Base-by-base conservation (phyloP, 2,113 vertebrate genomes). In the Onychorhynchus coronatus region DNA sequence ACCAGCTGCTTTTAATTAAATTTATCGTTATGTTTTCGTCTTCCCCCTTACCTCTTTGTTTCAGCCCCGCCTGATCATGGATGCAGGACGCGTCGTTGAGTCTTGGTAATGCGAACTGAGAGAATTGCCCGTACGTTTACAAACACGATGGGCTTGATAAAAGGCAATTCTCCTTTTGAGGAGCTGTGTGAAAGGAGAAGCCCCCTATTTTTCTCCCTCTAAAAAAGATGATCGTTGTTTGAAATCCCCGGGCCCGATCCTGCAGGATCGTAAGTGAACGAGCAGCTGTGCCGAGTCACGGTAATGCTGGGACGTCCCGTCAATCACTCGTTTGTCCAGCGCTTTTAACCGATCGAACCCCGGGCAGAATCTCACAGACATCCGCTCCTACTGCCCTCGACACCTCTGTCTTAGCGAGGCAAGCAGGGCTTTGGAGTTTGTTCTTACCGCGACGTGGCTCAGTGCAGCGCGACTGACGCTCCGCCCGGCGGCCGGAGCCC, bases 1-100 rank as follows among this genome's bases (percentile, higher is more conserved):
- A 31, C 25, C 93, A 92, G 95, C 81, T 90, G 88, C 14, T 49
- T 46, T 59, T 62, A 90, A 95, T 94, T 88, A 92, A 55, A 58
- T 41, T 49, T 41, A 31, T 52, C 55, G 41, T 35, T 82, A 13
- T 19, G 42, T 65, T 55, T 52, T 44, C 30, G 5, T 59, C 24
- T 53, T 24, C 4, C 3, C 15, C 61, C 35, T 37, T 18, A 6
- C 15, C 21, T 22, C 25, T 59, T 44, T 55, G 66, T n/a, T 61
- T 55, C 56, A 52, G 77, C 27, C n/a, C 72, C 3, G 17, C n/a
- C 61, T 30, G 56, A 75, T 41, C 30, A 30, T 4, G 14, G 67
- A n/a, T 20, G 52, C 6, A 12, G 56, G 46, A 56, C 14, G 3
- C 11, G 56, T 24, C 37, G 76, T 19, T 49, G 30, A 73, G 24